A percentile compares a stretch with the other conserved stretches of the same genome.
phyloP scores from a whole-genome alignment of 2,797 vertebrate genomes.

The Galaxias olidus region DNA sequence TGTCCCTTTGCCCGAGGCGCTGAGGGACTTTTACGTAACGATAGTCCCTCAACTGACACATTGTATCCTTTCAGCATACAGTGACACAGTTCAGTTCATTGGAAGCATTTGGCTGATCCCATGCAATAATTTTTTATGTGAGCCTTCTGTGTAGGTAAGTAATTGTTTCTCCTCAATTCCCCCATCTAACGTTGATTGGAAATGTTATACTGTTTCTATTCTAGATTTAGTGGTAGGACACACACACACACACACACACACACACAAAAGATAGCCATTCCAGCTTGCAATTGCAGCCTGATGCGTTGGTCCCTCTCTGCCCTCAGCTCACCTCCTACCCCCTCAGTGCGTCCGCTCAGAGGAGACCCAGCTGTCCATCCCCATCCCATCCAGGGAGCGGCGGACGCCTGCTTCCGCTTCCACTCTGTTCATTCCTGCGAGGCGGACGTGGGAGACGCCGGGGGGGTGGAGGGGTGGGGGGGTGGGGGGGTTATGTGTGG shows the following conservation, averaged over 20 bases:
- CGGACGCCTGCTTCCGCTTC: conserved; percentile 17
- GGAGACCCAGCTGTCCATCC: conserved; percentile 17
- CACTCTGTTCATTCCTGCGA: conserved; percentile 17
- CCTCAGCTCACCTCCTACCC: background rate
- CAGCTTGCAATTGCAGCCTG: background rate
- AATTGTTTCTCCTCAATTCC: too few species aligned
- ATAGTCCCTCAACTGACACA: too few species aligned
- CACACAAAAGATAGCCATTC: background rate
- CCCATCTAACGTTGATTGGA: too few species aligned
- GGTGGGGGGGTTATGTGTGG: conserved; percentile 2
- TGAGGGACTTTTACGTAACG: too few species aligned
- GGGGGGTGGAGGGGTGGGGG: background rate
- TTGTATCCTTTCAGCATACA: too few species aligned
- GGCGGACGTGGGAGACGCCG: conserved; percentile 6
- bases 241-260: background rate
- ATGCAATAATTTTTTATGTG: too few species aligned
- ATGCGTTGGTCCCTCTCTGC: too few species aligned
- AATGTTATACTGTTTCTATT: too few species aligned
- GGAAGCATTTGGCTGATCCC: too few species aligned
- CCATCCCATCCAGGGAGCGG: conserved; percentile 1
- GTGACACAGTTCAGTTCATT: too few species aligned
- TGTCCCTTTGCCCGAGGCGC: too few species aligned
- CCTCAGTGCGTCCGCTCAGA: background rate
- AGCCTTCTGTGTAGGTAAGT: too few species aligned
- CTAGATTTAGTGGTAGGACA: background rate